Evolutionary conservation across 2,113 vertebrate genomes (phyloP), one percentile per base, ranked within the genome.

Genomic region (Sapajus apella): DNA sequence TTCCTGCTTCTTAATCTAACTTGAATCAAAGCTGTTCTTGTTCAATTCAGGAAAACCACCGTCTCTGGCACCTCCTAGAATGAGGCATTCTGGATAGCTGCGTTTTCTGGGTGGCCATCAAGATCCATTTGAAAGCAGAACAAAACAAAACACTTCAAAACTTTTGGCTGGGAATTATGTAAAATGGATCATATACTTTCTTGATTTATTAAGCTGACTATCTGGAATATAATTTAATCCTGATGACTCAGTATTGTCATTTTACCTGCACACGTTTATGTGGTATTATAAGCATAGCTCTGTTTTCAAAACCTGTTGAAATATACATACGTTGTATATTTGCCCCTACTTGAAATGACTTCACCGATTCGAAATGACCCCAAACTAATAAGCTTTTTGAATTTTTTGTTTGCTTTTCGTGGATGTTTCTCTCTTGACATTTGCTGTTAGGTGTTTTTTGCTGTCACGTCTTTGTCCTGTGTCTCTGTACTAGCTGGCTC

Each of bases 381-480:
- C 52, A 17, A 20, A 87, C 76, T 87, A 61, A 81, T 52, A 87
- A n/a, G 45, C 37, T 73, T 91, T 86, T 89, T 86, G 73, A 81
- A 56, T 64, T 68, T 97, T 93, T 86, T 96, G 66, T 95, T 96
- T 97, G 81, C 84, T 95, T 85, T 92, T 90, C 45, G 30, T 81
- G 58, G 86, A 68, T 25, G 50, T 50, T 87, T 84, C 55, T 91
- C 30, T 91, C 79, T 89, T 61, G 58, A 84, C 61, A 50, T 87
- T 92, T 84, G 70, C 76, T 72, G 58, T 45, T n/a, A 56, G 82
- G 64, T 61, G 37, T 84, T 58, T 47, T 27, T 23, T 14, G 17
- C 56, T 21, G 1, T 27, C 27, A 35, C n/a, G 32, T 87, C 68
- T 96, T 85, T 94, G 77, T 86, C 90, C 75, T 79, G 37, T 89